These are phyloP conservation scores for Craseonycteris thonglongyai DNA, from an alignment of 2,113 vertebrate genomes.

Conservation along the genomic window DNA sequence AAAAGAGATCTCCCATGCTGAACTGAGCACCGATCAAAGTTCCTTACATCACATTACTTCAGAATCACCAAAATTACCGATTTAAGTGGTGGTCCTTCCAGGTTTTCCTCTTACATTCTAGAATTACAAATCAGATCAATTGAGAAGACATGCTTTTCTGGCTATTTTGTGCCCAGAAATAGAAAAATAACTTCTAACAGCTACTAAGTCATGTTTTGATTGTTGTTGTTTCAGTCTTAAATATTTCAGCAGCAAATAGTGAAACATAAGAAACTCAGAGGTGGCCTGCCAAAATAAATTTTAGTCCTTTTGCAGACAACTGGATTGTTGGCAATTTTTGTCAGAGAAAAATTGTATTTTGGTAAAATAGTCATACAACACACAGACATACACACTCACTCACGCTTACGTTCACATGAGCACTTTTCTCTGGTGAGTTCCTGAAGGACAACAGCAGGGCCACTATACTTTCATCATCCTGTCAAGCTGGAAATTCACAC, in stretches of 20 bases:
- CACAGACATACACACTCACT: neutral
- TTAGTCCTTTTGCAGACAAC: conserved; percentile 37
- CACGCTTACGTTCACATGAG: neutral
- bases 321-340: neutral
- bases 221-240: conserved; percentile 50
- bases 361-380: neutral
- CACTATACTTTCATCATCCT: neutral
- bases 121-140: conserved; percentile 64
- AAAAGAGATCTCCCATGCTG: conserved; percentile 43
- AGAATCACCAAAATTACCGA: conserved; percentile 63
- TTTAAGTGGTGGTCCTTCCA: conserved; percentile 45
- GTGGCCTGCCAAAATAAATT: conserved; percentile 33
- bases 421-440: neutral
- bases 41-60: conserved; percentile 40
- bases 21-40: conserved; percentile 38
- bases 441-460: neutral
- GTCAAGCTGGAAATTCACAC: neutral
- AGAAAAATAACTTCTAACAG: conserved; percentile 62
- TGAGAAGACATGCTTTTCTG: conserved; percentile 57
- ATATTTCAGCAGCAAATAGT: conserved; percentile 63
- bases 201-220: conserved; percentile 63
- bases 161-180: conserved; percentile 34
- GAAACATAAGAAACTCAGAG: conserved; percentile 46
- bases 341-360: conserved; percentile 27
- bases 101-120: conserved; percentile 50